Base-by-base conservation (phyloP, 1,140 invertebrate species). In the Cryptotermes secundus region DNA sequence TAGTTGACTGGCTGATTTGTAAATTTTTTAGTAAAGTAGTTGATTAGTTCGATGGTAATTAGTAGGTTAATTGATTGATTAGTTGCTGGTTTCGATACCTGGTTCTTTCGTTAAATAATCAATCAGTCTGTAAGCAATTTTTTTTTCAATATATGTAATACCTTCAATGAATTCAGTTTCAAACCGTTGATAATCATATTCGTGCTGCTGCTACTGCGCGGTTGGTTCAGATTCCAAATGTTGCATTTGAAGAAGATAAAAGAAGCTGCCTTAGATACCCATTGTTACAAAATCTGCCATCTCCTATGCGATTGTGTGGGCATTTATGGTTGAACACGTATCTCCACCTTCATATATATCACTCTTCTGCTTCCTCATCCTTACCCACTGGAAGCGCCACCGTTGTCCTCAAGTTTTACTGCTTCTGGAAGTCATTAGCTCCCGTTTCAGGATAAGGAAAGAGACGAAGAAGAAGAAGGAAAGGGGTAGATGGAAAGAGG, bases 351-450 rank as follows among this genome's bases (percentile, higher is more conserved):
- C 59, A 72, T 72, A 72, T 72, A 72, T 72, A 7, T 72, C 59
- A 72, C 59, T 26, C 59, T 72, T 72, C 59, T 72, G 59, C n/a
- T n/a, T 31, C 26, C 59, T 26, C 59, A 72, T 31, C 59, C n/a
- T 72, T 72, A 72, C 7, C 59, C 59, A 49, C 59, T 31, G 31
- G 59, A 72, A 72, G 26, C 59, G n/a, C 1, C 26, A 72, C 26
- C 26, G 59, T 72, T 72, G 59, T 72, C 26, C 31, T 72, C 26
- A 26, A 72, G 59, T 72, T 72, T 72, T 72, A 72, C 59, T 72
- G 59, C 59, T 31, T 72, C 59, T 72, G 59, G 59, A 72, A 72
- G 59, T 72, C 59, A 72, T 72, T 72, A 72, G 59, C 26, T 31
- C n/a, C n/a, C n/a, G 26, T 72, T 72, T 9, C 59, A 72, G 59